Conservation (phyloP, 2,888 invertebrate species). For the Archips crataeganus region DNA sequence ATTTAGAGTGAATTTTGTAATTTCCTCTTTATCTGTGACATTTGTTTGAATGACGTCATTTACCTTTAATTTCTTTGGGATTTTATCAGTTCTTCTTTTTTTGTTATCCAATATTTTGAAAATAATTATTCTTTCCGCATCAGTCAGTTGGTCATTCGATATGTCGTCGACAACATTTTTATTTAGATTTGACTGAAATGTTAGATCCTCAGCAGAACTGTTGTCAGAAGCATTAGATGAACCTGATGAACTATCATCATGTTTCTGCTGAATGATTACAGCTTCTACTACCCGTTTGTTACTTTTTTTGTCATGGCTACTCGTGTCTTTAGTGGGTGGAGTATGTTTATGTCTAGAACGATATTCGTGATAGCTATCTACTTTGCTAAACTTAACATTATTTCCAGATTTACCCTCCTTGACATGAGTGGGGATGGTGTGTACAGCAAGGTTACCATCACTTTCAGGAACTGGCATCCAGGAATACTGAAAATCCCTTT, state of each 20-base stretch:
- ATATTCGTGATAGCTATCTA: constrained; percentile 79
- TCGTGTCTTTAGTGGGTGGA: constrained; percentile 75
- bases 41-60: constrained; percentile 46
- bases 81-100: constrained; percentile 53
- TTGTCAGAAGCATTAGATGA: constrained; percentile 61
- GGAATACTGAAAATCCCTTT: constrained; percentile 70
- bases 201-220: constrained; percentile 63
- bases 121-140: constrained; percentile 75
- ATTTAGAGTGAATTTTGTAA: neutral
- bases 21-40: neutral
- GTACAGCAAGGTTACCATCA: constrained; percentile 70
- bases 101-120: constrained; percentile 74
- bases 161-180: constrained; percentile 45
- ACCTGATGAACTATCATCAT: constrained; percentile 54
- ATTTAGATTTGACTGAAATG: constrained; percentile 46
- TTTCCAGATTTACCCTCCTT: constrained; percentile 64
- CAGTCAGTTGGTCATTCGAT: constrained; percentile 56
- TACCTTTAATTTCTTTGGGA: constrained; percentile 53
- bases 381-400: constrained; percentile 72
- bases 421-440: constrained; percentile 68
- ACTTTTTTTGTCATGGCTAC: constrained; percentile 44
- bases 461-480: constrained; percentile 82
- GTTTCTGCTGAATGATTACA: constrained; percentile 56
- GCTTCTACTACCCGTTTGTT: constrained; percentile 57
- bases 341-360: constrained; percentile 79